Evolutionary conservation across 2,113 vertebrate species (phyloP), one percentile per base, ranked within the genome.

Genomic region (Phaetusa simplex): DNA sequence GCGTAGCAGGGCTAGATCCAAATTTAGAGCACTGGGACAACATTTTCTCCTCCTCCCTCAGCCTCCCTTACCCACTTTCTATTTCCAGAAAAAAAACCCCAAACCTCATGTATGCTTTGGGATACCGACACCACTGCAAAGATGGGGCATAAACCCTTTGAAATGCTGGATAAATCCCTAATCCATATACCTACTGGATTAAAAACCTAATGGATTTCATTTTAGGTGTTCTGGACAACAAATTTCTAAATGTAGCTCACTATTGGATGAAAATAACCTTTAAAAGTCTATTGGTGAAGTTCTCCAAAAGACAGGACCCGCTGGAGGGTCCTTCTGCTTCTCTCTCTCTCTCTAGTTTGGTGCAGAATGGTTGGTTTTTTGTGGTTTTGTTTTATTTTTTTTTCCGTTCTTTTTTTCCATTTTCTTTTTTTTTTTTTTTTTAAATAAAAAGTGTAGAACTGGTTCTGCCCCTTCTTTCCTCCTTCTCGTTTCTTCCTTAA

Each of bases 121-220:
- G 84, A 81, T 82, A 84, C 1, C 9, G 91, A 95, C 34, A 76
- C 65, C 72, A 64, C 66, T 47, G 71, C 65, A 71, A 93, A 79
- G 69, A 93, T 47, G 88, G 73, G 91, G 71, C 71, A 94, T 30
- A 67, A 95, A 97, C 77, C 72, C 93, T 97, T 96, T 85, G 52
- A 97, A 98, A 96, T 96, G 97, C 98, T 98, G 98, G 97, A 98
- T 97, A 98, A 98, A 98, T 98, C 98, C 97, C 98, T 97, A 98
- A 97, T 97, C 81, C 91, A 87, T 79, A 91, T 30, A 95, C 81
- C 96, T 93, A 96, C 12, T 96, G 91, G 88, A 96, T 97, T 97
- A 97, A 97, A 98, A 97, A 97, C 86, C 96, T 95, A 97, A 89
- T 90, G 96, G 96, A 95, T 97, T 98, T 98, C 70, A 50, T 94